Evolutionary conservation across 30 jellyfish, hydroid and myxozoan species (phyloP).

Genomic region (Cassiopea andromeda): DNA sequence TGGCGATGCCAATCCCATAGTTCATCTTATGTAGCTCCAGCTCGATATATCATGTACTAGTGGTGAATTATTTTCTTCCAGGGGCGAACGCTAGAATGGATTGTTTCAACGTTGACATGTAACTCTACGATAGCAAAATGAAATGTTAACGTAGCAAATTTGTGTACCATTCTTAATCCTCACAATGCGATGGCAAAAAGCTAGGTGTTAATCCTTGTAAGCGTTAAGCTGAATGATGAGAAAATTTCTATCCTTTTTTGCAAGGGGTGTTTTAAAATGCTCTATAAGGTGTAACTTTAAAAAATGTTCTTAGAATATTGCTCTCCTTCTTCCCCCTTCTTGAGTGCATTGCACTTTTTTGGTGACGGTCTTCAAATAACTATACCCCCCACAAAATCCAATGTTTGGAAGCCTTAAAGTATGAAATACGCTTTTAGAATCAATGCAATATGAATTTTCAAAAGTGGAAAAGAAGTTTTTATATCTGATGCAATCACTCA

Average conservation of each 20-base stretch:
- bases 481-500: too few relatives aligned
- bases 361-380: not conserved
- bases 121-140: not conserved
- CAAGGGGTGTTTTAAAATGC: conserved; percentile 30
- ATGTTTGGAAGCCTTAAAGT: not conserved
- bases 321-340: not conserved
- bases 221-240: too few relatives aligned
- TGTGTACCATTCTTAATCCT: conserved; percentile 3
- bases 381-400: not conserved
- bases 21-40: too few relatives aligned
- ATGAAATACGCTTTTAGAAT: too few relatives aligned
- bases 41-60: too few relatives aligned
- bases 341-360: not conserved
- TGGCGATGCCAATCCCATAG: too few relatives aligned
- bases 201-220: conserved; percentile 12
- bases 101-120: not conserved
- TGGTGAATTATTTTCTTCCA: not conserved
- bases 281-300: too few relatives aligned
- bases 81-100: not conserved
- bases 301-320: not conserved
- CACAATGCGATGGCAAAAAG: conserved; percentile 5
- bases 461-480: too few relatives aligned
- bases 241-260: conserved; percentile 21
- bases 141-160: not conserved
- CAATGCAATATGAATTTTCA: not conserved